Conservation (phyloP, 2,113 vertebrate species). For the Scomber scombrus region DNA sequence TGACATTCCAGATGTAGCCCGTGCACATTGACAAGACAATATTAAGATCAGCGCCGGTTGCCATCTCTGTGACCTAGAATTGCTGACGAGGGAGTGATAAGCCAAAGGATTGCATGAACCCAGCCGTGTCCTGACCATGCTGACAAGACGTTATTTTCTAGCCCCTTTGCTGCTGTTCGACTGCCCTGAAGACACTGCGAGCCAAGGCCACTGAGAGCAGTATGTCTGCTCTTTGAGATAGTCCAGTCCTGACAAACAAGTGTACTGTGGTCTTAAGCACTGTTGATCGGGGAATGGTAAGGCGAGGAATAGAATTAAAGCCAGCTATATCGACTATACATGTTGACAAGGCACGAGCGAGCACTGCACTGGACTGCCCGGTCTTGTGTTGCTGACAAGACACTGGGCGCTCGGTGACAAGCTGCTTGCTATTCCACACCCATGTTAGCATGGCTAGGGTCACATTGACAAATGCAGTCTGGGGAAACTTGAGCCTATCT, state of each 20-base stretch:
- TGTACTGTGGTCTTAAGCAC: conserved; percentile 16
- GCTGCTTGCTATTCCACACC: conserved; percentile 73
- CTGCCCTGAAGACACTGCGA: conserved; percentile 30
- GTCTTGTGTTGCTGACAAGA: conserved; percentile 56
- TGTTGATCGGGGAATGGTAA: conserved; percentile 24
- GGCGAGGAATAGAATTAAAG: conserved; percentile 45
- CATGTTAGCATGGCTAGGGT: conserved; percentile 69
- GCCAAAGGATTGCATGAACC: conserved; percentile 55
- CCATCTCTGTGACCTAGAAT: conserved; percentile 52
- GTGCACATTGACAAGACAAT: conserved; percentile 46
- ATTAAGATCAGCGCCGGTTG: conserved; percentile 46
- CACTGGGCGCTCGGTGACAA: conserved; percentile 65
- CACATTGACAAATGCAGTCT: conserved; percentile 71
- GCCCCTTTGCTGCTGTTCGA: conserved; percentile 30
- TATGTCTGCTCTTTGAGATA: conserved; percentile 37
- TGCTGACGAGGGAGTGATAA: conserved; percentile 63
- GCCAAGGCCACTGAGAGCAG: conserved; percentile 22
- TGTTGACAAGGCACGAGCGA: conserved; percentile 60
- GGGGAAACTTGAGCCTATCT: conserved; percentile 76
- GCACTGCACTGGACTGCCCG: not conserved
- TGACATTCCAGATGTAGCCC: conserved; percentile 48
- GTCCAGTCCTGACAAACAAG: conserved; percentile 43
- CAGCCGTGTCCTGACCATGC: conserved; percentile 41
- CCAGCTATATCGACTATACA: conserved; percentile 38
- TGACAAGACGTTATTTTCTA: conserved; percentile 52